Conservation (phyloP, 2,113 vertebrate species). For the Chionis minor region DNA sequence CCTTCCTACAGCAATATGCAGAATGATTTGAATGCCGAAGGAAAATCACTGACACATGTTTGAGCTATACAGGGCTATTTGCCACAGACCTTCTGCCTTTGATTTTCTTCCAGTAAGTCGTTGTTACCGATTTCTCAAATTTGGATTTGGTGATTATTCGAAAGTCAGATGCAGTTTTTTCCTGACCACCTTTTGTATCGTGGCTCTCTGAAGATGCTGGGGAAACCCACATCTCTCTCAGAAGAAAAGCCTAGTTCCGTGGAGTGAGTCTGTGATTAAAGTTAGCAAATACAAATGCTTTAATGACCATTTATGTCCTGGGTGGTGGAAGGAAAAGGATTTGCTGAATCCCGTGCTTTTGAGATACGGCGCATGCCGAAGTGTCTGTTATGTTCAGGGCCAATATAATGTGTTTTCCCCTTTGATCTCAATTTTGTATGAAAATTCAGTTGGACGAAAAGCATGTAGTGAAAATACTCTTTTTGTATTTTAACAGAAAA, state of each 20-base stretch:
- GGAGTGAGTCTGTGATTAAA: not conserved
- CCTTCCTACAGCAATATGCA: not conserved
- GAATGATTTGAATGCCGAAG: not conserved
- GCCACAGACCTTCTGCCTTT: not conserved
- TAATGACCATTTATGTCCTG: not conserved
- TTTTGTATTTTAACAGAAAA: not conserved
- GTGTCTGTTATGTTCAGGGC: not conserved
- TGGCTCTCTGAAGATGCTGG: too few relatives aligned
- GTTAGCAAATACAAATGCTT: not conserved
- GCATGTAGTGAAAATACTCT: not conserved
- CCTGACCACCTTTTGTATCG: not conserved
- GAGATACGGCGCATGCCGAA: not conserved
- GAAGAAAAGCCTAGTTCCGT: not conserved
- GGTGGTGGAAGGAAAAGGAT: not conserved
- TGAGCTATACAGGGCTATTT: fast-evolving
- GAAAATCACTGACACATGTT: not conserved
- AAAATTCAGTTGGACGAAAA: not conserved
- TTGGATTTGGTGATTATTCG: not conserved
- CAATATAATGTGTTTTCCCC: not conserved
- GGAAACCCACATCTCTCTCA: fast-evolving
- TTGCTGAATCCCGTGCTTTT: not conserved
- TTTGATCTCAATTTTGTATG: not conserved
- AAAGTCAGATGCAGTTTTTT: not conserved
- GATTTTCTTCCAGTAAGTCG: not conserved
- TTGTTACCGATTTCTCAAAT: not conserved